Base-by-base conservation (phyloP, 1,140 invertebrate genomes). In the Mycetomoellerius zeteki region DNA sequence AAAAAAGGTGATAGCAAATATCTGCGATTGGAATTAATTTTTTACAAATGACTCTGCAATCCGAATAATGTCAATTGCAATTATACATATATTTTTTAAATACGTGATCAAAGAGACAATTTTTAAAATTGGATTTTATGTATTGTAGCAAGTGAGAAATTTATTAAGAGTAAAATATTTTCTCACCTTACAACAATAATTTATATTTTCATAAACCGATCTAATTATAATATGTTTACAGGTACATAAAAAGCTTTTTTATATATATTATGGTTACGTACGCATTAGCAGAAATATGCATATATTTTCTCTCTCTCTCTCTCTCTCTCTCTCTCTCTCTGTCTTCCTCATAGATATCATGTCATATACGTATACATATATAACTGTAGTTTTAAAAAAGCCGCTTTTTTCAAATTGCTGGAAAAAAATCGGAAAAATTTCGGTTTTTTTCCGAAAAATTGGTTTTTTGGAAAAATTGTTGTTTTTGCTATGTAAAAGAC, bases 1-100 rank as follows among this genome's bases (percentile, higher is more conserved):
- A 84, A 81, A 84, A 81, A 81, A 81, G 65, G 71, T 71, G 64
- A 12, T 24, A 47, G 27, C 33, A 4, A 72, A 82, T 60, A 73
- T 58, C 24, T 58, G 37, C 33, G 37, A 67, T 73, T 54, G 4
- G 2, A 72, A 43, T 84, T 84, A 60, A 73, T 84, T 73, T 73
- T 84, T 75, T 7, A 50, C 64, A 16, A 52, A 54, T 77, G 2
- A 27, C 3, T 8, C 19, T 24, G 8, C 37, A 4, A 30, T 27
- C 0, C n/a, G 30, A 24, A 54, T 12, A 8, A n/a, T 14, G 16
- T 71, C 21, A 67, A 64, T 75, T 62, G 30, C 47, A 27, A 73
- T 82, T 72, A 16, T 60, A 33, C 3, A 37, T 24, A 21, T 56
- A 58, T 65, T 67, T 37, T 54, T 71, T 62, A 16, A 73, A 72